Base-by-base conservation (phyloP, 2,797 vertebrate species). In the Lacerta viridis region DNA sequence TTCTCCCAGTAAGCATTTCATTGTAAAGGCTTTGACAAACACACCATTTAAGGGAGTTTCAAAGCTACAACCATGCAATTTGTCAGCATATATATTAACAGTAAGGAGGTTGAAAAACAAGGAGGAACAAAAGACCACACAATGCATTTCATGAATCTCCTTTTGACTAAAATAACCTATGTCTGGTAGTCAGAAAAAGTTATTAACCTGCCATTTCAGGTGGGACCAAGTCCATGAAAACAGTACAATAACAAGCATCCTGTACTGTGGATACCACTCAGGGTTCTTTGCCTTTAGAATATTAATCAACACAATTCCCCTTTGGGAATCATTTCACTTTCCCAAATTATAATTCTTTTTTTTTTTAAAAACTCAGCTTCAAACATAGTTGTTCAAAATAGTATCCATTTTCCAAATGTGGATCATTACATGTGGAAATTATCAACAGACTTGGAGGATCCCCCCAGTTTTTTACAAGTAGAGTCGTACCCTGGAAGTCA, bases 61-160 rank as follows among this genome's bases (percentile, higher is more conserved):
- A 97, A 97, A 98, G 98, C 97, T 98, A 98, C 96, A 98, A 97
- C 97, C 94, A 97, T 96, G 97, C 98, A 98, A 99, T 99, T 98
- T 98, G 98, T 98, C 98, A 98, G 98, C 97, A 97, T 98, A 97
- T 98, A 97, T 97, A 98, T 95, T 98, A 97, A 97, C 96, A 96
- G 97, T 96, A 94, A 96, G 91, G 96, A 95, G 91, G 93, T 89
- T 92, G 91, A 91, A 92, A 89, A 89, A 92, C 50, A 89, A 0
- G 11, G 93, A 90, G 92, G 46, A 55, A 41, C 39, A 76, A 77
- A 69, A 88, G 88, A 91, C 83, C 50, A 43, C 43, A 71, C 68
- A 90, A 90, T 89, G 81, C 76, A 89, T 91, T 90, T 86, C 83
- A 86, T 91, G 86, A 92, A 89, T 89, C 95, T 95, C 91, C 90